Conservation (phyloP, 2,113 vertebrate genomes). For the Accipiter virgatus region DNA sequence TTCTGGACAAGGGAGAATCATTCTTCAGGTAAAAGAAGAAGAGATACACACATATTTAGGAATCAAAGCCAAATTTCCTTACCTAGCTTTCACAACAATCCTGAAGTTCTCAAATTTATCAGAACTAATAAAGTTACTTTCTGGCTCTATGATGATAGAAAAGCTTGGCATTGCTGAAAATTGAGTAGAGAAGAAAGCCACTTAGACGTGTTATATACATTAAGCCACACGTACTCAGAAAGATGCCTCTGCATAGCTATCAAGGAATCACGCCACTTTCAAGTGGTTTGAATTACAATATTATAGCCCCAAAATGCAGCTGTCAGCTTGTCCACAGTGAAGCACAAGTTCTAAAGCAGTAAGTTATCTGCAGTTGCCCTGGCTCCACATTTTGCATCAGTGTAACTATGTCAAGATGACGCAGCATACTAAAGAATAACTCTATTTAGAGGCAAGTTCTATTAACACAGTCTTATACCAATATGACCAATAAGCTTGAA, state of each 20-base stretch:
- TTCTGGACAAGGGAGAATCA: neutral
- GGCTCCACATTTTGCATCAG: neutral
- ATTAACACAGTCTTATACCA: neutral
- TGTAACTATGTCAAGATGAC: neutral
- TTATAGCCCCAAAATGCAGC: neutral
- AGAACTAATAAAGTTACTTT: slow-evolving; percentile 74
- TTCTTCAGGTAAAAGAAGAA: neutral
- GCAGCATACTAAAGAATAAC: neutral
- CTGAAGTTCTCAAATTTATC: slow-evolving; percentile 75
- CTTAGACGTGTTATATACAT: neutral
- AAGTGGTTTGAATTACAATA: neutral
- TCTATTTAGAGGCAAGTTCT: neutral
- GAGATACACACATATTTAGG: neutral
- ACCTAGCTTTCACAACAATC: slow-evolving; percentile 77
- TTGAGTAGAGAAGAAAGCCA: neutral
- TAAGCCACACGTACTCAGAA: neutral
- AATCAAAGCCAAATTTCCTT: slow-evolving; percentile 8
- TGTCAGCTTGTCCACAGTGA: neutral
- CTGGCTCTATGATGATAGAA: slow-evolving; percentile 73
- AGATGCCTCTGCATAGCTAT: neutral
- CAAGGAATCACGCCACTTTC: neutral
- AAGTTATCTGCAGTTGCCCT: neutral
- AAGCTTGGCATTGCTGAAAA: slow-evolving; percentile 80
- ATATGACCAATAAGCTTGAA: neutral
- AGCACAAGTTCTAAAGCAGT: neutral